These are phyloP conservation scores for Acronicta psi DNA, from an alignment of 2,888 invertebrate species.

Conservation along the genomic window DNA sequence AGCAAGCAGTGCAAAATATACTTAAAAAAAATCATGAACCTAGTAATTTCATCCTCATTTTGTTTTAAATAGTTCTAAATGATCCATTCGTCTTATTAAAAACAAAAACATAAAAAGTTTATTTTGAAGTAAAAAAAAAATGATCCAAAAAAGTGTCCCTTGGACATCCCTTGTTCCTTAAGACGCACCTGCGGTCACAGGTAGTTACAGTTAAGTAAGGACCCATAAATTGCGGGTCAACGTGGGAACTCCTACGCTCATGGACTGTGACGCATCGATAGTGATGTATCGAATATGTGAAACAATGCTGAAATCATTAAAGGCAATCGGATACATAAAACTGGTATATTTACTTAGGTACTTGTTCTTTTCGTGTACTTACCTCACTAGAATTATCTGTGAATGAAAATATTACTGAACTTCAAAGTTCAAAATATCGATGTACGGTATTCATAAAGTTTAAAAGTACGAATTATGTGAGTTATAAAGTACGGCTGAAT, in stretches of 20 bases:
- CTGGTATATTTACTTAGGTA: slow-evolving; percentile 15
- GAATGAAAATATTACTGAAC: not conserved
- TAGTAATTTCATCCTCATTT: no score
- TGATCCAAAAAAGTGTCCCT: slow-evolving; percentile 9
- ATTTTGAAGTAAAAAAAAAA: no score
- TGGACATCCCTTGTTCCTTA: slow-evolving; percentile 79
- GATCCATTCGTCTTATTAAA: slow-evolving; percentile 18
- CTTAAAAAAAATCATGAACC: no score
- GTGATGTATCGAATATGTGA: slow-evolving; percentile 55
- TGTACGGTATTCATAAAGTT: no score
- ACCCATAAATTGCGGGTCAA: slow-evolving; percentile 87
- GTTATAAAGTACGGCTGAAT: no score
- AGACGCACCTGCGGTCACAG: slow-evolving; percentile 85
- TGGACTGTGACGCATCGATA: slow-evolving; percentile 74
- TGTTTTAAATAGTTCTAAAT: no score
- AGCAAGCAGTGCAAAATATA: no score
- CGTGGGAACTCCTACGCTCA: slow-evolving; percentile 83
- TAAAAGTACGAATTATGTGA: no score
- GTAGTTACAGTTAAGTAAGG: slow-evolving; percentile 79
- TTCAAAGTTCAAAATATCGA: no score
- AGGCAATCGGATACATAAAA: slow-evolving; percentile 32
- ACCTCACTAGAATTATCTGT: not conserved
- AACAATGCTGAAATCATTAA: slow-evolving; percentile 49
- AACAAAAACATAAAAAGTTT: slow-evolving; percentile 37
- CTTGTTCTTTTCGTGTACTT: slow-evolving; percentile 4